Conservation (phyloP, 2,797 vertebrate genomes). For the Nyctalus aviator region DNA sequence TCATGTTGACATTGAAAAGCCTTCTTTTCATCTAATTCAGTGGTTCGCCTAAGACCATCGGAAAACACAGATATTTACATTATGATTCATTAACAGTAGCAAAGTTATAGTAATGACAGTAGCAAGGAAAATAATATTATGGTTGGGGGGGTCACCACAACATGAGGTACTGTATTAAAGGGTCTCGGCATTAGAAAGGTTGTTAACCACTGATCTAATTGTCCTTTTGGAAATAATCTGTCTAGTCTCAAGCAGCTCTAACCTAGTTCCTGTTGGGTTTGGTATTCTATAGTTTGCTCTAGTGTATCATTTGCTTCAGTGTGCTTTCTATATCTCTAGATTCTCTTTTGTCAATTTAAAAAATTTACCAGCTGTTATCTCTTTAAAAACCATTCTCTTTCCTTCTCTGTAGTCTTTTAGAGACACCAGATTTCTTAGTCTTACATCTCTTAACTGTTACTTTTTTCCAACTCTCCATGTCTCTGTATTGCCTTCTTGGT, state of each 20-base stretch:
- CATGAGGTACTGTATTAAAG: too few relatives aligned
- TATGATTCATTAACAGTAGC: too few relatives aligned
- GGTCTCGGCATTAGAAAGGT: too few relatives aligned
- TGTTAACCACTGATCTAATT: background rate
- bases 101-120: too few relatives aligned
- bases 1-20: conserved; percentile 20
- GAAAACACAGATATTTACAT: too few relatives aligned
- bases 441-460: background rate
- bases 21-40: background rate
- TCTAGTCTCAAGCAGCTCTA: conserved; percentile 16
- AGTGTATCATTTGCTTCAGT: background rate
- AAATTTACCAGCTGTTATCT: conserved; percentile 1
- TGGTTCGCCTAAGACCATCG: too few relatives aligned
- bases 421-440: conserved; percentile 9
- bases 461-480: background rate
- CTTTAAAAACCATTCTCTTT: background rate
- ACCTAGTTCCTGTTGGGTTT: background rate
- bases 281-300: background rate
- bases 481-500: background rate
- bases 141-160: too few relatives aligned
- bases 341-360: background rate
- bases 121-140: too few relatives aligned
- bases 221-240: conserved; percentile 7
- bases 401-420: background rate
- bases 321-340: background rate